Conservation (phyloP, 1,140 invertebrate genomes). For the Drosophila bipectinata region DNA sequence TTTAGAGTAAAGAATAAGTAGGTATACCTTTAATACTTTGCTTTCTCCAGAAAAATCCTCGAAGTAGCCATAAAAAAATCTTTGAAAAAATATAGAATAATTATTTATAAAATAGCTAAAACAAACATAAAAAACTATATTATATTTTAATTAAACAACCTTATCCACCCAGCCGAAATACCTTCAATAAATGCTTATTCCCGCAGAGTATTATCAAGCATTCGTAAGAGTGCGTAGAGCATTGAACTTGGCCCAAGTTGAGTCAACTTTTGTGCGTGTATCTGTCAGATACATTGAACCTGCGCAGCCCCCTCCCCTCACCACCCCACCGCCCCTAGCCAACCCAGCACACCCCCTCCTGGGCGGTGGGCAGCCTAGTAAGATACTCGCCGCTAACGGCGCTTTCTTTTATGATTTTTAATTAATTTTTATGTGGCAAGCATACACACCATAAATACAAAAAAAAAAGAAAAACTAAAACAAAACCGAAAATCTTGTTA, state of each 20-base stretch:
- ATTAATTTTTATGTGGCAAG: constrained; percentile 65
- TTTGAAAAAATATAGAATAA: not conserved
- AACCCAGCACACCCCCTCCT: not conserved
- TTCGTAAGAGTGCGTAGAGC: constrained; percentile 57
- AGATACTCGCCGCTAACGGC: constrained; percentile 49
- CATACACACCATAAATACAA: too few relatives aligned
- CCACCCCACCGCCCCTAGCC: too few relatives aligned
- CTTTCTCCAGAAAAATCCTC: too few relatives aligned
- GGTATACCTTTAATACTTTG: too few relatives aligned
- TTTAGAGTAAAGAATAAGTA: too few relatives aligned
- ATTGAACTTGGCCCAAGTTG: constrained; percentile 69
- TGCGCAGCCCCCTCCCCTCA: constrained; percentile 8
- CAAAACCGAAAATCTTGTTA: constrained; percentile 59
- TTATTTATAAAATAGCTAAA: not conserved
- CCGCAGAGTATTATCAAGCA: constrained; percentile 27
- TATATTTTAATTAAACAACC: not conserved
- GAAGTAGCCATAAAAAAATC: not conserved
- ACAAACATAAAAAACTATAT: not conserved
- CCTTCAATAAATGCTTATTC: not conserved
- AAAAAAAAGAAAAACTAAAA: not conserved
- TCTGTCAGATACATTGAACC: constrained; percentile 69
- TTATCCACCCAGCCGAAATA: not conserved
- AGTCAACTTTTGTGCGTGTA: constrained; percentile 73
- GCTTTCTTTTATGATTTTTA: constrained; percentile 69
- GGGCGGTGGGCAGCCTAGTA: constrained; percentile 28